Percentiles rank a stretch among this genome's conserved stretches.
phyloP scores from a whole-genome alignment of 2,888 invertebrate species.

The Rhagium mordax region DNA sequence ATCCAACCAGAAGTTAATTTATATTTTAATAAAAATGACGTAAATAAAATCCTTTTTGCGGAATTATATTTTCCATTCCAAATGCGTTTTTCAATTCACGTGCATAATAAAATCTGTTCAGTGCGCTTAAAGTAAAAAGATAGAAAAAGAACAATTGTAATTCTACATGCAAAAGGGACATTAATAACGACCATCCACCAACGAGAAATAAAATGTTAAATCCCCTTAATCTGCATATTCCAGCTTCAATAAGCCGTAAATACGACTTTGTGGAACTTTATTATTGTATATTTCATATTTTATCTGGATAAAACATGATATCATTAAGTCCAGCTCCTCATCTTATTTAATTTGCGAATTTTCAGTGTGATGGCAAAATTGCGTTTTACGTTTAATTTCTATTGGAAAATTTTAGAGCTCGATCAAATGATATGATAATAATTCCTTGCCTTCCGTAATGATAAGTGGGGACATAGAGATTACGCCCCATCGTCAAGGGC shows the following conservation, averaged over 20 bases:
- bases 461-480: no score
- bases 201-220: conserved; percentile 45
- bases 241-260: conserved; percentile 50
- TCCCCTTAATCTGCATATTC: conserved; percentile 47
- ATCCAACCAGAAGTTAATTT: neutral
- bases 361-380: conserved; percentile 26
- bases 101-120: conserved; percentile 44
- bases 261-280: conserved; percentile 45
- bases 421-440: neutral
- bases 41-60: conserved; percentile 38
- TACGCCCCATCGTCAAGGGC: no score
- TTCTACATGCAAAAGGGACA: conserved; percentile 48
- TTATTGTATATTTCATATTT: conserved; percentile 44
- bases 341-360: conserved; percentile 36
- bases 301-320: conserved; percentile 36
- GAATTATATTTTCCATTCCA: conserved; percentile 43
- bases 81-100: conserved; percentile 43
- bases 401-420: neutral
- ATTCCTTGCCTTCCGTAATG: no score
- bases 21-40: neutral
- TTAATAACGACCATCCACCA: conserved; percentile 37
- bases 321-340: conserved; percentile 35
- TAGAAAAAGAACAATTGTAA: conserved; percentile 46
- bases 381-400: neutral
- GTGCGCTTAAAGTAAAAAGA: conserved; percentile 33